These are phyloP conservation scores for Pygmarrhopalites habei DNA, from an alignment of 1,140 invertebrate species.

Conservation along the genomic window DNA sequence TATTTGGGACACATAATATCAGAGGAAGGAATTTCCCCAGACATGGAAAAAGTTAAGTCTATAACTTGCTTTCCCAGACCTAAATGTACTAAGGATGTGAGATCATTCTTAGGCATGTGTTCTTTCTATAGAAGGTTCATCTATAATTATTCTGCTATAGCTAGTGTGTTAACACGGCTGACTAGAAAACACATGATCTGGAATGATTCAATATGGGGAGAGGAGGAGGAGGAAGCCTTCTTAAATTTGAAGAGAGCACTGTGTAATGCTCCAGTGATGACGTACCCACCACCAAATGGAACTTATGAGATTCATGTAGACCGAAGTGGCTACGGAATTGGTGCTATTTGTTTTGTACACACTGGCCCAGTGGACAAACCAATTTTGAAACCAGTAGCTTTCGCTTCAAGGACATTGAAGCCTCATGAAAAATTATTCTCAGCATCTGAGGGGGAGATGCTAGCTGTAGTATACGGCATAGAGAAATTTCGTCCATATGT, in stretches of 20 bases:
- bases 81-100: conserved; percentile 42
- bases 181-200: conserved; percentile 38
- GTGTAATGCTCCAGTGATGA: conserved; percentile 18
- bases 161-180: conserved; percentile 35
- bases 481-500: not conserved
- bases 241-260: conserved; percentile 40
- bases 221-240: conserved; percentile 37
- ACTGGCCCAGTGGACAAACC: not conserved
- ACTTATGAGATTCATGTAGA: not conserved
- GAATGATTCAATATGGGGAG: conserved; percentile 37
- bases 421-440: not conserved
- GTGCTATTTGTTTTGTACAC: not conserved
- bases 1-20: conserved; percentile 44
- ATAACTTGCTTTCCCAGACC: conserved; percentile 42
- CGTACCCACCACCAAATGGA: not conserved
- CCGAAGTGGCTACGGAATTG: not conserved
- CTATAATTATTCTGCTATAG: conserved; percentile 40
- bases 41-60: conserved; percentile 42
- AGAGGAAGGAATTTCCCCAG: conserved; percentile 41
- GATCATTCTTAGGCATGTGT: conserved; percentile 38
- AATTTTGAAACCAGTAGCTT: too few relatives aligned
- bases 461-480: not conserved
- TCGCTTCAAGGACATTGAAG: not conserved
- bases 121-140: conserved; percentile 45
- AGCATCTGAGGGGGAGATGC: not conserved